These are phyloP conservation scores for Athripsodes cinereus DNA, from an alignment of 2,888 invertebrate species.

Conservation along the genomic window DNA sequence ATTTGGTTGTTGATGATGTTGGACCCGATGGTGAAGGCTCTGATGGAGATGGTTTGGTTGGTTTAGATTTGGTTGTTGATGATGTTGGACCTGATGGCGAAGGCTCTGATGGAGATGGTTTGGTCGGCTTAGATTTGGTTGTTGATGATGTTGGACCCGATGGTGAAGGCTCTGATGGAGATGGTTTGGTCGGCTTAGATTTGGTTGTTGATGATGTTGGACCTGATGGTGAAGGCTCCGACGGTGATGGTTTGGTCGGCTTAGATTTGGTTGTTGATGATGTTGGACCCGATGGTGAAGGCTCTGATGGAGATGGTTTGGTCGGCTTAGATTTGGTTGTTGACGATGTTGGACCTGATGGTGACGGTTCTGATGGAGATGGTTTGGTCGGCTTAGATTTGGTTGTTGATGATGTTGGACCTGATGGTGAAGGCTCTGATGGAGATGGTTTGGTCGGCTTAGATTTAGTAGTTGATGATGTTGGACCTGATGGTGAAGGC, in stretches of 20 bases:
- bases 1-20: not conserved
- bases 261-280: not conserved
- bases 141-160: conserved; percentile 17
- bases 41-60: not conserved
- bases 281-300: not conserved
- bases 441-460: not conserved
- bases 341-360: not conserved
- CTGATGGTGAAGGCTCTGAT: not conserved
- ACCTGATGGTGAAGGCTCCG: not conserved
- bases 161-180: not conserved
- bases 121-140: conserved; percentile 8
- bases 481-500: not conserved
- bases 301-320: not conserved
- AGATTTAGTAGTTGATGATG: not conserved
- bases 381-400: not conserved
- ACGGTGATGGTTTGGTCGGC: not conserved
- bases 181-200: not conserved
- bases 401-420: not conserved
- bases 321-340: not conserved
- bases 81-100: not conserved
- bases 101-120: not conserved
- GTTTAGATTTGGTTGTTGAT: not conserved
- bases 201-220: not conserved
- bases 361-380: not conserved
- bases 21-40: not conserved